Conservation (phyloP, 2,797 vertebrate genomes). For the Lutjanus campechanus region DNA sequence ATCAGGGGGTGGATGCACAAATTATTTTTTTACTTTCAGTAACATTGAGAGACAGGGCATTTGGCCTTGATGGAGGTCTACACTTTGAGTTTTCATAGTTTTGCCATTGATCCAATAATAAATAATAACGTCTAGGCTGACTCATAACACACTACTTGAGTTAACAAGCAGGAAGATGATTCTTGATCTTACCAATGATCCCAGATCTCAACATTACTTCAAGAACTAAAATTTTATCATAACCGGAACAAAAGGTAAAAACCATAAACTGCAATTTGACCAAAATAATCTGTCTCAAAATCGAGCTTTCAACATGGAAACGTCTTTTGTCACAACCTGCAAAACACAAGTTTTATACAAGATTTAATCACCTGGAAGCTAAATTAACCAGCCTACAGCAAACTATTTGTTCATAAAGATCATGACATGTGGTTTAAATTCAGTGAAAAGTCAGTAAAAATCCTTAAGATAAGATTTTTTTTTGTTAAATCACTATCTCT, state of each 20-base stretch:
- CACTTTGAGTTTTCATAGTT: not conserved
- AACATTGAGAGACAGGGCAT: too few relatives aligned
- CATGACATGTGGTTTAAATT: not conserved
- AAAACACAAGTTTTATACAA: not conserved
- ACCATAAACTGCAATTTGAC: not conserved
- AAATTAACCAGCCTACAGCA: too few relatives aligned
- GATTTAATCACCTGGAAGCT: not conserved
- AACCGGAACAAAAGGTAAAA: not conserved
- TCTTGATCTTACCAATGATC: not conserved
- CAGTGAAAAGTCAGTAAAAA: not conserved
- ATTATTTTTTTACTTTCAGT: too few relatives aligned
- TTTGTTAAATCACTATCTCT: not conserved
- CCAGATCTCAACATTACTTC: not conserved
- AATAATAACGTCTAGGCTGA: not conserved
- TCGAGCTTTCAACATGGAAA: too few relatives aligned
- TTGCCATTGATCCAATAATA: not conserved
- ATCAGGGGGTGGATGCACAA: too few relatives aligned
- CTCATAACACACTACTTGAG: not conserved
- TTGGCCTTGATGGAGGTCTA: too few relatives aligned
- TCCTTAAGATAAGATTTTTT: not conserved
- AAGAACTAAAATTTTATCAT: too few relatives aligned
- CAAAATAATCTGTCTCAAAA: not conserved
- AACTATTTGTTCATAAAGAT: not conserved
- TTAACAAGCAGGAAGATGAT: not conserved
- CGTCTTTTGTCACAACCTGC: not conserved